These are phyloP conservation scores for Phyllotreta cruciferae DNA, from an alignment of 2,888 invertebrate species.

Conservation along the genomic window DNA sequence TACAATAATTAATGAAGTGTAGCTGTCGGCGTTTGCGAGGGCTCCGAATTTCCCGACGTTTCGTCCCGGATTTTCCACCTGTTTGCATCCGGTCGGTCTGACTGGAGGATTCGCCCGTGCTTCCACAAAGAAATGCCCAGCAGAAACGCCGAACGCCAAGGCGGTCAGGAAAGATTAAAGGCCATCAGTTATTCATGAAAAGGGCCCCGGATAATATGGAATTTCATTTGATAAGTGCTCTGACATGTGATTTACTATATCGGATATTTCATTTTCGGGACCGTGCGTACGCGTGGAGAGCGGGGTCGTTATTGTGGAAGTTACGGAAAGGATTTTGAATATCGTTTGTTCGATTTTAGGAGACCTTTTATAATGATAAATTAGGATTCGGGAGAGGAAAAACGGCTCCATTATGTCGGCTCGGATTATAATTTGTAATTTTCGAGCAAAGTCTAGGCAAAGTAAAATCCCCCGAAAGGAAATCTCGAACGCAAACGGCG, in stretches of 20 bases:
- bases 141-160: slow-evolving; percentile 29
- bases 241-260: slow-evolving; percentile 12
- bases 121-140: slow-evolving; percentile 26
- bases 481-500: too few relatives aligned
- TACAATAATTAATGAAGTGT: slow-evolving; percentile 46
- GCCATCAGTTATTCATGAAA: slow-evolving; percentile 31
- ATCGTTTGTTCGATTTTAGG: too few relatives aligned
- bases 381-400: too few relatives aligned
- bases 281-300: not conserved
- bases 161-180: slow-evolving; percentile 30
- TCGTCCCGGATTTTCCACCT: slow-evolving; percentile 36
- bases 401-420: too few relatives aligned
- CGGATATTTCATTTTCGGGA: slow-evolving; percentile 14
- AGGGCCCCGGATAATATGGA: slow-evolving; percentile 16
- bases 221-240: slow-evolving; percentile 15
- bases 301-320: slow-evolving; percentile 9
- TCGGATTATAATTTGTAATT: too few relatives aligned
- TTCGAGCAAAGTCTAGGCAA: too few relatives aligned
- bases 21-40: slow-evolving; percentile 43
- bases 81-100: slow-evolving; percentile 29
- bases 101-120: too few relatives aligned
- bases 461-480: too few relatives aligned
- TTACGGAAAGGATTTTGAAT: slow-evolving; percentile 11
- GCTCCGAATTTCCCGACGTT: slow-evolving; percentile 33
- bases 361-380: too few relatives aligned